Evolutionary conservation across 2,797 vertebrate genomes (phyloP).

Genomic region (Danio choprae): DNA sequence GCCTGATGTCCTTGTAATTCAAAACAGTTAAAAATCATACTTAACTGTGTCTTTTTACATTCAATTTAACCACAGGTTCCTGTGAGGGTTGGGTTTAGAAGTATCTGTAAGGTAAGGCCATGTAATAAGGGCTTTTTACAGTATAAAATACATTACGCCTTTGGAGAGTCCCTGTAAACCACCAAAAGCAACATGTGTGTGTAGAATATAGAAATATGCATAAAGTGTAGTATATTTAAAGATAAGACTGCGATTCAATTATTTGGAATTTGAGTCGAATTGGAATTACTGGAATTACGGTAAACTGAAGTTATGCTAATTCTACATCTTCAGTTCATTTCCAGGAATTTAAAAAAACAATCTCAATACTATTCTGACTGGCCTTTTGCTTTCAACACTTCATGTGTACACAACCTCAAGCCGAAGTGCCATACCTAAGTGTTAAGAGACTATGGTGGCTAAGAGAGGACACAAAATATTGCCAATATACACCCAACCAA

Average conservation of each 20-base stretch:
- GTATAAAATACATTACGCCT: no score
- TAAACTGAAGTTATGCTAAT: neutral
- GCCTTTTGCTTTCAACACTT: neutral
- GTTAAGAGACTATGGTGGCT: neutral
- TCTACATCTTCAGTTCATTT: neutral
- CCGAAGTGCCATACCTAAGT: neutral
- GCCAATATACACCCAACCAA: neutral
- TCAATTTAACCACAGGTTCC: no score
- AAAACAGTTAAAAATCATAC: no score
- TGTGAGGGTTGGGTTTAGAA: no score
- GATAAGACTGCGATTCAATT: neutral
- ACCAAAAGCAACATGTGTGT: no score
- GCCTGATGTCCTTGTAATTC: no score
- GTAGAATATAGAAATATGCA: no score
- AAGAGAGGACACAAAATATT: neutral
- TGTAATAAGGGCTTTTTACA: no score
- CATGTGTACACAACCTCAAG: neutral
- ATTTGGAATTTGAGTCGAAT: neutral
- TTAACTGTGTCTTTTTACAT: no score
- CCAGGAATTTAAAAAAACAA: neutral
- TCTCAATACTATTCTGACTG: slow-evolving; percentile 2
- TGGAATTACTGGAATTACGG: neutral
- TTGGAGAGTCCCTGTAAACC: no score
- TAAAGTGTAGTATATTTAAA: neutral
- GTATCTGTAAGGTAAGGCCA: no score